Conservation (phyloP, 2,113 vertebrate genomes). For the Ctenomys sociabilis region DNA sequence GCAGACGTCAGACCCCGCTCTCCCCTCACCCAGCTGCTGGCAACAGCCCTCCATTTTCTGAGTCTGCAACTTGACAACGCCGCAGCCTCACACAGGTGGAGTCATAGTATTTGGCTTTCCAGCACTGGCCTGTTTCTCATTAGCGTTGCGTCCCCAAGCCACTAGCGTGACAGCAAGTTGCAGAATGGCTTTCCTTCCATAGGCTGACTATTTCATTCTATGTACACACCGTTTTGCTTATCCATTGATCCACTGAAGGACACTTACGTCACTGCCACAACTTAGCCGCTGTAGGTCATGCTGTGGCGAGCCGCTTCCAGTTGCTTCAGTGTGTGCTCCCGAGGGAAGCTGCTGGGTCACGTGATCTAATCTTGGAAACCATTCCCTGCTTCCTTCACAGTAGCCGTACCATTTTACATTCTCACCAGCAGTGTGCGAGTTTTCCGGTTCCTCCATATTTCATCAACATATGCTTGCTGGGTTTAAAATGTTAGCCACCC, state of each 20-base stretch:
- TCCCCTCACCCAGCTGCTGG: neutral
- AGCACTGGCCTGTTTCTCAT: neutral
- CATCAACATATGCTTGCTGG: neutral
- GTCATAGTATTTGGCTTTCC: neutral
- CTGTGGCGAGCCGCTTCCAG: neutral
- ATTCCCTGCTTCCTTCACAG: neutral
- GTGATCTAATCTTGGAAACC: neutral
- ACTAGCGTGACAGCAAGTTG: neutral
- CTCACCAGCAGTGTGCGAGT: neutral
- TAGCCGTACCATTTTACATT: neutral
- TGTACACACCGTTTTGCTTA: neutral
- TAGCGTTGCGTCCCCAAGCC: neutral
- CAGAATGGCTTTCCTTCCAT: too few species aligned
- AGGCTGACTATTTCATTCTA: neutral
- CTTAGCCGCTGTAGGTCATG: too few species aligned
- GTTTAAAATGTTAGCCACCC: neutral
- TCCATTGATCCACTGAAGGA: neutral
- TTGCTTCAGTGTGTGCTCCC: too few species aligned
- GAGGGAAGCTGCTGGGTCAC: neutral
- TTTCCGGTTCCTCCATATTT: neutral
- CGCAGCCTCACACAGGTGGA: neutral
- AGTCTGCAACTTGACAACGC: neutral
- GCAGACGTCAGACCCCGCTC: too few species aligned
- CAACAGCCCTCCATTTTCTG: too few species aligned
- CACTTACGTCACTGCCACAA: neutral